These are phyloP conservation scores for Bagarius yarrelli DNA, from an alignment of 2,113 vertebrate species.

Conservation along the genomic window DNA sequence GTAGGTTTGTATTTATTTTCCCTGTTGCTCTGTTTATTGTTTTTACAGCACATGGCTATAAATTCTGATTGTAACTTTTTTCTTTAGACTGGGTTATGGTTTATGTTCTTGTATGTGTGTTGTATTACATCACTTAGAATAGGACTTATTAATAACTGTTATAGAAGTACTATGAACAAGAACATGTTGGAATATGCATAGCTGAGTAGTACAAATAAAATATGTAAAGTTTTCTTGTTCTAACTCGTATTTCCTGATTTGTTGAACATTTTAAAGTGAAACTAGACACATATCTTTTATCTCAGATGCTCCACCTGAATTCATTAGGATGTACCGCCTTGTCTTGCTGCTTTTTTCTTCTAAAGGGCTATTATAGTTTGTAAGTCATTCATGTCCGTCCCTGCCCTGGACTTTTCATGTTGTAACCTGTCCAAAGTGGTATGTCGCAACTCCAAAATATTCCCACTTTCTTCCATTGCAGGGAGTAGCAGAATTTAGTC, in stretches of 20 bases:
- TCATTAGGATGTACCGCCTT: too few relatives aligned
- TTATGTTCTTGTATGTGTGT: not conserved
- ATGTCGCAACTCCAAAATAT: not conserved
- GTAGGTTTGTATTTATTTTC: slow-evolving; percentile 53
- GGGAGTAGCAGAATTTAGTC: not conserved
- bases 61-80: not conserved
- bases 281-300: not conserved
- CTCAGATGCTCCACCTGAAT: not conserved
- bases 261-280: not conserved
- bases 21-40: not conserved
- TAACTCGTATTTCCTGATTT: not conserved
- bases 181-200: not conserved
- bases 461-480: not conserved
- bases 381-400: not conserved
- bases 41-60: not conserved
- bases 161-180: not conserved
- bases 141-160: not conserved
- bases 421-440: slow-evolving; percentile 3
- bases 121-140: not conserved
- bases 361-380: not conserved
- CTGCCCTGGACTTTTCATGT: slow-evolving; percentile 18
- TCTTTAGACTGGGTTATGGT: not conserved
- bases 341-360: not conserved
- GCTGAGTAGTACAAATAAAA: slow-evolving; percentile 15
- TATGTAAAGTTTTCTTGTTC: not conserved